These are phyloP conservation scores for Hydrolagus colliei DNA, from an alignment of 2,797 vertebrate genomes.

Conservation along the genomic window DNA sequence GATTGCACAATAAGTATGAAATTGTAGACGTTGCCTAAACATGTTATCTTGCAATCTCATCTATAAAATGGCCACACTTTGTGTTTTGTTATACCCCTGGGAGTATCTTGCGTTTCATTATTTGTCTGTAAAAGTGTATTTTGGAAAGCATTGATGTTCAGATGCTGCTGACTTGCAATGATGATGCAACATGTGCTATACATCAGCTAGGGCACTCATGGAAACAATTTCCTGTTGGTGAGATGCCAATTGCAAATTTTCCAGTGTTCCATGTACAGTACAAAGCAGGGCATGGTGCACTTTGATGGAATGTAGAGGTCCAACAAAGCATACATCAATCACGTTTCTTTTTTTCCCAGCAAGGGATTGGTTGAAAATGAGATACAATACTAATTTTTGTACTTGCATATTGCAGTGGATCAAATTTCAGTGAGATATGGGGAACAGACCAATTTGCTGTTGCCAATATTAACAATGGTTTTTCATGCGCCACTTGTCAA, in stretches of 20 bases:
- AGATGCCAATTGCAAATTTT: neutral
- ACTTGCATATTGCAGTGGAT: neutral
- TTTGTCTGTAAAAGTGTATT: neutral
- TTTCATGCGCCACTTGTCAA: neutral
- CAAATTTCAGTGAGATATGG: neutral
- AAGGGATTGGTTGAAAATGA: neutral
- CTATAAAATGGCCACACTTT: too few species aligned
- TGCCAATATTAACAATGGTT: neutral
- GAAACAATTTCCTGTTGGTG: constrained; percentile 15
- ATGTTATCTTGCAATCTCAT: too few species aligned
- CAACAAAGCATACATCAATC: neutral
- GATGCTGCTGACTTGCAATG: neutral
- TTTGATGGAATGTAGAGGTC: neutral
- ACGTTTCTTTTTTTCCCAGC: neutral
- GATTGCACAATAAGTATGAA: too few species aligned
- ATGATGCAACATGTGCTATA: neutral
- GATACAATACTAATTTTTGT: neutral
- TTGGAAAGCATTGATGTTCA: neutral
- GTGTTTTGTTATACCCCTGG: too few species aligned
- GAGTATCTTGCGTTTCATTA: too few species aligned
- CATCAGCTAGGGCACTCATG: neutral
- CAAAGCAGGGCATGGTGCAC: neutral
- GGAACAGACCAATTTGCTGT: neutral
- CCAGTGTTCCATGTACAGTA: neutral
- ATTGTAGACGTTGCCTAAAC: too few species aligned